These are phyloP conservation scores for Panorpa germanica DNA, from an alignment of 2,888 invertebrate species.

Conservation along the genomic window DNA sequence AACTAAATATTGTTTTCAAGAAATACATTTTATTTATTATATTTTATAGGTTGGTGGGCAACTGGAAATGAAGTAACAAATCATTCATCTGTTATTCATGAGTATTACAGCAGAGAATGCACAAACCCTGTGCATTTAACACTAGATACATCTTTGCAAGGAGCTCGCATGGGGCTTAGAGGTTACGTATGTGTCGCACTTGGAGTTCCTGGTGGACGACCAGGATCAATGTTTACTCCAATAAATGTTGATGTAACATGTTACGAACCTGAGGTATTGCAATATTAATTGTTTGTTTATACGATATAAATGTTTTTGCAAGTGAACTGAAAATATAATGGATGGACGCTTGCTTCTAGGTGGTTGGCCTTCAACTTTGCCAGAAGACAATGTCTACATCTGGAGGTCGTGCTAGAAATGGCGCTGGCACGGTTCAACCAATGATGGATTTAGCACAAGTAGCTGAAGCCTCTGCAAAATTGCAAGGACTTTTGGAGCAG, in stretches of 20 bases:
- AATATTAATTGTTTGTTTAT: too few species aligned
- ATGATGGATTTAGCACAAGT: constrained; percentile 63
- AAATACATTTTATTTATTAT: not conserved
- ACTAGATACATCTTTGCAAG: constrained; percentile 78
- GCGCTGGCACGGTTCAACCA: constrained; percentile 43
- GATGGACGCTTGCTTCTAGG: constrained; percentile 17
- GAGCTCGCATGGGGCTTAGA: constrained; percentile 81
- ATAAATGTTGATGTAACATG: constrained; percentile 74
- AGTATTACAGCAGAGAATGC: constrained; percentile 90
- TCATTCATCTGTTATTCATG: constrained; percentile 93
- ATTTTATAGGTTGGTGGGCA: constrained; percentile 75
- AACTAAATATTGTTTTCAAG: not conserved
- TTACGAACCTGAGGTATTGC: constrained; percentile 83
- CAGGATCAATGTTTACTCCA: constrained; percentile 93
- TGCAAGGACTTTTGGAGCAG: constrained; percentile 58
- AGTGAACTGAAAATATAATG: not conserved
- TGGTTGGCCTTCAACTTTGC: constrained; percentile 60
- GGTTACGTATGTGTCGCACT: constrained; percentile 85
- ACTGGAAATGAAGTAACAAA: constrained; percentile 95
- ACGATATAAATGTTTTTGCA: too few species aligned
- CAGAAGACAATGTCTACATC: constrained; percentile 55
- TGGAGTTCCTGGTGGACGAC: constrained; percentile 85
- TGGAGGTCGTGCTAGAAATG: constrained; percentile 30
- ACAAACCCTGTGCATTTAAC: constrained; percentile 90
- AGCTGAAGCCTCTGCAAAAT: constrained; percentile 62